Base-by-base conservation (phyloP, 1,140 invertebrate genomes). In the Phortica variegata region DNA sequence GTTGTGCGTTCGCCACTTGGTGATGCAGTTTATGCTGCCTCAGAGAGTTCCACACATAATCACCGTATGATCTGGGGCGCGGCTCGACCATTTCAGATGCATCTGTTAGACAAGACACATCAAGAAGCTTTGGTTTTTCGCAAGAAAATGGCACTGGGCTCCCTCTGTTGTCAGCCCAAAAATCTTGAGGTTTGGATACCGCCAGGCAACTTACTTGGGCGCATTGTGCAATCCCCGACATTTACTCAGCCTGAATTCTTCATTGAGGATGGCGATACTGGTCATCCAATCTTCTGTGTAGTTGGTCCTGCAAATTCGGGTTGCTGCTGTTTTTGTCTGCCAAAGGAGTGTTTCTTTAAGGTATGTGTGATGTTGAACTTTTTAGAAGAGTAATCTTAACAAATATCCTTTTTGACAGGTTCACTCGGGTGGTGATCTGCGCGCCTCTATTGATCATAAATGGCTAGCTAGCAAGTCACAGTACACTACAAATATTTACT, bases 121-220 rank as follows among this genome's bases (percentile, higher is more conserved):
- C 85, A 86, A 60, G 83, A 85, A 57, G 84, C 83, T 1, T 54
- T 86, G 49, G 63, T 79, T n/a, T 77, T 86, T 20, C 69, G 78
- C 41, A 75, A 83, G 32, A 73, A 81, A 29, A 68, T 85, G 2
- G 83, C 83, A 2, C 7, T 75, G 60, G 78, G 47, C 32, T 75
- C 60, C 5, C 19, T 74, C 2, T 73, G 59, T 15, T 76, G 70
- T 34, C 60, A 65, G 41, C 65, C 70, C 7, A 70, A 69, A 29
- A 60, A 42, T 19, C 41, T 81, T 46, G 77, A 81, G 56, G 75
- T 82, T 5, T 81, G 77, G 76, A 60, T 77, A 47, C 77, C 79
- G 7, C 76, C 77, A 1, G 79, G 79, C 21, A 77, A 79, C 52
- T 56, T 77, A 4, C 47, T 81, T 2, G 80, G 80, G 0, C 53